phyloP scores from a whole-genome alignment of 2,888 invertebrate genomes.

The Nephrotoma flavescens region DNA sequence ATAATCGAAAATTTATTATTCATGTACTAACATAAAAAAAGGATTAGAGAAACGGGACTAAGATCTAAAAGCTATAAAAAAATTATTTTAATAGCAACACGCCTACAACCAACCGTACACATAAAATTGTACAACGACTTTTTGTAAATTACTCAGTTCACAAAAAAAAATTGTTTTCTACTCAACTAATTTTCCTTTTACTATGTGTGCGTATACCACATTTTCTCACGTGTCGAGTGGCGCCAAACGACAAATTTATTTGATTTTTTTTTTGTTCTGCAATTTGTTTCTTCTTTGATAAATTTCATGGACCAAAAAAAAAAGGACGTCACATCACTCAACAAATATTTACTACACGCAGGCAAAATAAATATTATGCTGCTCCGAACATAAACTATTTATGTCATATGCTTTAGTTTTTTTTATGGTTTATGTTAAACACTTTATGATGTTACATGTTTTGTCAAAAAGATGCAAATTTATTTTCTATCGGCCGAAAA shows the following conservation, averaged over 20 bases:
- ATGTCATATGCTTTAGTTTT: not conserved
- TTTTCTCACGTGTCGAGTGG: slow-evolving; percentile 4
- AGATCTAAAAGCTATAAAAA: not conserved
- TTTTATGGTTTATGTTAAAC: not conserved
- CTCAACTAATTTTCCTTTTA: not conserved
- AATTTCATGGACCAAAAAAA: not conserved
- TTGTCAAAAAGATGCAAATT: not conserved
- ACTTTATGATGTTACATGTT: not conserved
- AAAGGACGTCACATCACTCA: not conserved
- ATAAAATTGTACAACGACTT: not conserved
- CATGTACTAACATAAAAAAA: not conserved
- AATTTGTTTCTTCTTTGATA: not conserved
- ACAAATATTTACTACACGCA: not conserved
- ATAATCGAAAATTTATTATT: not conserved
- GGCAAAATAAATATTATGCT: too few relatives aligned
- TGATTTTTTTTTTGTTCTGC: not conserved
- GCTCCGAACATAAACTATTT: not conserved
- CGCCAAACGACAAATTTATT: not conserved
- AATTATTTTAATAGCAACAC: not conserved
- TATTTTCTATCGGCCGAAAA: not conserved
- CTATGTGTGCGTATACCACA: not conserved
- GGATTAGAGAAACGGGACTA: not conserved
- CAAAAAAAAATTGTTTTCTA: not conserved
- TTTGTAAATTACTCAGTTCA: not conserved
- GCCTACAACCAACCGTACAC: not conserved